These are phyloP conservation scores for Salvelinus sp. DNA, from an alignment of 2,113 vertebrate species.

Conservation along the genomic window DNA sequence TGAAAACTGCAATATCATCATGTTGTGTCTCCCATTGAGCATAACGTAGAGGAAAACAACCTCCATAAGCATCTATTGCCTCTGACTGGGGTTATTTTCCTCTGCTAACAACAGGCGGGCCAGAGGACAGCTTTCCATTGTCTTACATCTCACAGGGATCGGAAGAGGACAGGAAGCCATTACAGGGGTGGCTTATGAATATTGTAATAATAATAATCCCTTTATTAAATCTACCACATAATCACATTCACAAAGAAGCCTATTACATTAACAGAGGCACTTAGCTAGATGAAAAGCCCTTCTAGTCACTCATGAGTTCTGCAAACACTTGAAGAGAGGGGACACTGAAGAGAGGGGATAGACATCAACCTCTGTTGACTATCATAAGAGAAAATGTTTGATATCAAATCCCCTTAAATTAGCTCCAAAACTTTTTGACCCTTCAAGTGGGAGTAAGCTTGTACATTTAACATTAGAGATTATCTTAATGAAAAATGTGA, in stretches of 20 bases:
- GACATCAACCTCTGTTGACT: constrained; percentile 35
- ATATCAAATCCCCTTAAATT: constrained; percentile 18
- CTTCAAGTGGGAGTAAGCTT: neutral
- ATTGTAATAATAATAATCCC: constrained; percentile 32
- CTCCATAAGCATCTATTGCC: neutral
- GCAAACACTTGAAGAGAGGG: neutral
- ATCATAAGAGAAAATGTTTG: constrained; percentile 19
- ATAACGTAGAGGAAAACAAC: neutral
- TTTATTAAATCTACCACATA: constrained; percentile 40
- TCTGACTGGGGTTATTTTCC: constrained; percentile 8
- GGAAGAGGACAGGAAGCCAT: constrained; percentile 8
- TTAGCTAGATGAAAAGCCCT: constrained; percentile 41
- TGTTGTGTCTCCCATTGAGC: neutral
- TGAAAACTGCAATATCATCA: neutral
- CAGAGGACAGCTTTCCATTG: neutral
- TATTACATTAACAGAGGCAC: constrained; percentile 38
- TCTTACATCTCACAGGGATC: constrained; percentile 10
- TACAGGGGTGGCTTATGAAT: constrained; percentile 10
- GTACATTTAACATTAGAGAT: neutral
- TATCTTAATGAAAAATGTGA: neutral
- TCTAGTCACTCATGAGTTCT: constrained; percentile 34
- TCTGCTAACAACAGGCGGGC: neutral
- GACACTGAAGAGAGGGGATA: constrained; percentile 10
- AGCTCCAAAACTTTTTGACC: neutral
- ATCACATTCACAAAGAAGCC: constrained; percentile 39